Conservation (phyloP, 2,113 vertebrate species). For the Nycticryphes semicollaris region DNA sequence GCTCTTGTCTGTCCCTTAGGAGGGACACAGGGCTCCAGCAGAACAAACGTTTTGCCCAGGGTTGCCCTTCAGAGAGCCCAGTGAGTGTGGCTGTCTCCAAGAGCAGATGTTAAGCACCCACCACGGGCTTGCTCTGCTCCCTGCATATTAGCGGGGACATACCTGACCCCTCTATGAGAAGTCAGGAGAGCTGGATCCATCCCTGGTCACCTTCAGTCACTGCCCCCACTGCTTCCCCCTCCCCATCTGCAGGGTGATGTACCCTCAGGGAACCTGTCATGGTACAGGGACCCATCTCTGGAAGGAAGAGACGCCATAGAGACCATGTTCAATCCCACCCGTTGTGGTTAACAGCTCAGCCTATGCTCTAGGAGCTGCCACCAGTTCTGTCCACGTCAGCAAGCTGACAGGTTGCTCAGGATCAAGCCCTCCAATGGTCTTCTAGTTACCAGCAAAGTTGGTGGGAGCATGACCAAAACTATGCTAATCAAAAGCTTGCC, state of each 20-base stretch:
- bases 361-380: neutral
- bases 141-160: accelerated
- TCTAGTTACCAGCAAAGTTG: neutral
- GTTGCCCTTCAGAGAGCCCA: neutral
- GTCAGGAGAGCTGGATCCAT: neutral
- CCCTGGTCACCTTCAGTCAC: neutral
- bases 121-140: neutral
- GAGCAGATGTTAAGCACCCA: neutral
- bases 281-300: neutral
- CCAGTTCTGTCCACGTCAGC: neutral
- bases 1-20: neutral
- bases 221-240: neutral
- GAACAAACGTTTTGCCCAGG: neutral
- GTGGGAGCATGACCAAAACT: neutral
- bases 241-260: neutral
- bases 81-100: neutral
- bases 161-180: accelerated
- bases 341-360: neutral
- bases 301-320: neutral
- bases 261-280: neutral
- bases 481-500: neutral
- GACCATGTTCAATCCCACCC: neutral
- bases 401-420: neutral
- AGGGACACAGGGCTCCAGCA: neutral
- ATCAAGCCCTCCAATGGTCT: neutral